A percentile compares a stretch with the other conserved stretches of the same genome.
These are phyloP conservation scores for Tenebrio molitor DNA, from an alignment of 1,140 invertebrate genomes.

Conservation along the genomic window DNA sequence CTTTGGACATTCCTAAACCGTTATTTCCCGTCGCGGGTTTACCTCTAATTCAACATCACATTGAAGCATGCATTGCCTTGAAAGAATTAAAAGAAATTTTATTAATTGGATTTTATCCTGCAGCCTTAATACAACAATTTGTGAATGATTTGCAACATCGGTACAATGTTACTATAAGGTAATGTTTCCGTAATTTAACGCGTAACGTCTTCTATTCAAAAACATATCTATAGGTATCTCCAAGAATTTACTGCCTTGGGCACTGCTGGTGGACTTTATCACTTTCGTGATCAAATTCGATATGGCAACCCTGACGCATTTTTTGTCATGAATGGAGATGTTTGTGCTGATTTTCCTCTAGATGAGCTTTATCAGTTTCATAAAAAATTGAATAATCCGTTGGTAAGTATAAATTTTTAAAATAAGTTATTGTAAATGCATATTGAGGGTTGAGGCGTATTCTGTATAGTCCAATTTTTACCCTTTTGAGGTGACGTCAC, in stretches of 20 bases:
- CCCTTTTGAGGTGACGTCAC: no score
- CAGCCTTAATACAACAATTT: slow-evolving; percentile 87
- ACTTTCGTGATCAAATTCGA: slow-evolving; percentile 96
- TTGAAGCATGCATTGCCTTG: slow-evolving; percentile 91
- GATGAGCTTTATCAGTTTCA: slow-evolving; percentile 90
- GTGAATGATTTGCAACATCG: slow-evolving; percentile 85
- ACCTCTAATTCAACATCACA: slow-evolving; percentile 96
- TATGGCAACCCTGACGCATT: slow-evolving; percentile 91
- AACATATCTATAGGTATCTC: slow-evolving; percentile 81
- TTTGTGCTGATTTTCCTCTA: slow-evolving; percentile 97
- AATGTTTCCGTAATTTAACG: slow-evolving; percentile 43
- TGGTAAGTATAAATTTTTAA: no score
- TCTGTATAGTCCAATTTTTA: no score
- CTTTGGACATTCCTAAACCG: slow-evolving; percentile 96
- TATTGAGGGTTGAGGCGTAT: no score
- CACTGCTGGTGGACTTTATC: slow-evolving; percentile 97
- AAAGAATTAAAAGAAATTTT: slow-evolving; percentile 90
- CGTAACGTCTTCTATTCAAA: no score
- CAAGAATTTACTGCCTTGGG: slow-evolving; percentile 96
- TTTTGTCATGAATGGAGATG: slow-evolving; percentile 98
- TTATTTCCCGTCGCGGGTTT: slow-evolving; percentile 96
- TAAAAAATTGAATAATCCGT: slow-evolving; percentile 62
- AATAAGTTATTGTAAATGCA: no score
- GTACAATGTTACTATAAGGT: slow-evolving; percentile 88
- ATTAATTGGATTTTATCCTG: slow-evolving; percentile 93